These are phyloP conservation scores for Ericerus pela DNA, from an alignment of 1,140 invertebrate species.

Conservation along the genomic window DNA sequence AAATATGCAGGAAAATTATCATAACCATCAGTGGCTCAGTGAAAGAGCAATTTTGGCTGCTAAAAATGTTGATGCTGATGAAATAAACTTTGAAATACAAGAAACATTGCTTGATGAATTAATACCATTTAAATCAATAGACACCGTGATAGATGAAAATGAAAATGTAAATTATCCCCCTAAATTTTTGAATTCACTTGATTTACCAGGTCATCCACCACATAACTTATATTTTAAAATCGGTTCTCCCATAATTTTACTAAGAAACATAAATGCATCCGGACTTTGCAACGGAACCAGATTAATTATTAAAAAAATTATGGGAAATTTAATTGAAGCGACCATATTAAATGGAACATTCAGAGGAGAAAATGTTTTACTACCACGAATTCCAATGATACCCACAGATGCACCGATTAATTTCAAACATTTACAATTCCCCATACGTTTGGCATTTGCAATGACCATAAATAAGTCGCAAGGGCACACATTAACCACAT, in stretches of 20 bases:
- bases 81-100: too few species aligned
- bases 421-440: slow-evolving; percentile 37
- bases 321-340: slow-evolving; percentile 14
- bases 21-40: background rate
- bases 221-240: background rate
- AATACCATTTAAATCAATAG: background rate
- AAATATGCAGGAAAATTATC: background rate
- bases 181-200: slow-evolving; percentile 12
- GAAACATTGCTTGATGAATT: background rate
- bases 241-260: background rate
- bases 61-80: too few species aligned
- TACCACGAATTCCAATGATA: slow-evolving; percentile 23
- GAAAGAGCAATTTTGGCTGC: too few species aligned
- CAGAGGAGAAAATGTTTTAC: slow-evolving; percentile 10
- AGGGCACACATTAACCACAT: slow-evolving; percentile 24
- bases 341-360: slow-evolving; percentile 1
- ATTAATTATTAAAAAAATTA: background rate
- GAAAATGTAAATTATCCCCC: background rate
- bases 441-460: slow-evolving; percentile 33
- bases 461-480: slow-evolving; percentile 41
- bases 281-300: slow-evolving; percentile 23
- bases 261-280: slow-evolving; percentile 18
- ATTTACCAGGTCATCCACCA: background rate
- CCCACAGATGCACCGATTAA: slow-evolving; percentile 29
- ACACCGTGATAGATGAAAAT: background rate